A percentile compares a stretch with the other conserved stretches of the same genome.
Conservation (phyloP, 2,888 invertebrate species). For the Volucella inanis region DNA sequence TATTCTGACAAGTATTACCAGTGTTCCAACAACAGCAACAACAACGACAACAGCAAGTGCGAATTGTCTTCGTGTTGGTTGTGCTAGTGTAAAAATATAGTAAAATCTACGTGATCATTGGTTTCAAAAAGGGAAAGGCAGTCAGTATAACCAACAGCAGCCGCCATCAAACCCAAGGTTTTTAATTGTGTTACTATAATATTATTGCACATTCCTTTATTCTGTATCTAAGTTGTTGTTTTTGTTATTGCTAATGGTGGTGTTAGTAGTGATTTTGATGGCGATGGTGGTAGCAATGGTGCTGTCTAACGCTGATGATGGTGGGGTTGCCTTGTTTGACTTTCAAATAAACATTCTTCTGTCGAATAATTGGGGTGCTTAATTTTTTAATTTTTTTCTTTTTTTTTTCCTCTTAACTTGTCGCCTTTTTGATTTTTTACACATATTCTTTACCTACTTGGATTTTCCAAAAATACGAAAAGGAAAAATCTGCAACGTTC, state of each 20-base stretch:
- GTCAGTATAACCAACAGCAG: conserved; percentile 51
- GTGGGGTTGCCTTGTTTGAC: conserved; percentile 49
- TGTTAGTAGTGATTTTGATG: background rate
- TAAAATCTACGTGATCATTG: conserved; percentile 31
- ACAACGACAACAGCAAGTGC: background rate
- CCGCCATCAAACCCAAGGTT: conserved; percentile 68
- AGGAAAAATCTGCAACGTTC: no score
- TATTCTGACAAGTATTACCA: conserved; percentile 53
- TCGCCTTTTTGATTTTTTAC: background rate
- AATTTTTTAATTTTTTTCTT: conserved; percentile 3
- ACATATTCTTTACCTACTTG: conserved; percentile 33
- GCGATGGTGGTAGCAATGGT: background rate
- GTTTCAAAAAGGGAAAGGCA: conserved; percentile 74
- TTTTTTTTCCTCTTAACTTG: background rate
- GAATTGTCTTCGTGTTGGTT: conserved; percentile 2
- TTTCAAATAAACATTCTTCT: conserved; percentile 65
- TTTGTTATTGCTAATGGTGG: conserved; percentile 15
- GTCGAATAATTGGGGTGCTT: conserved; percentile 27
- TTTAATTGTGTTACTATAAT: conserved; percentile 74
- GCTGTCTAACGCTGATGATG: conserved; percentile 14
- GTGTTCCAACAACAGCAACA: conserved; percentile 23
- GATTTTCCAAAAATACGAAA: background rate
- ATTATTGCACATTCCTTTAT: conserved; percentile 67
- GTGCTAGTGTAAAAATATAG: conserved; percentile 22
- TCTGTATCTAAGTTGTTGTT: conserved; percentile 11